Evolutionary conservation across 1,140 invertebrate genomes (phyloP).

Genomic region (Amyelois transitella): DNA sequence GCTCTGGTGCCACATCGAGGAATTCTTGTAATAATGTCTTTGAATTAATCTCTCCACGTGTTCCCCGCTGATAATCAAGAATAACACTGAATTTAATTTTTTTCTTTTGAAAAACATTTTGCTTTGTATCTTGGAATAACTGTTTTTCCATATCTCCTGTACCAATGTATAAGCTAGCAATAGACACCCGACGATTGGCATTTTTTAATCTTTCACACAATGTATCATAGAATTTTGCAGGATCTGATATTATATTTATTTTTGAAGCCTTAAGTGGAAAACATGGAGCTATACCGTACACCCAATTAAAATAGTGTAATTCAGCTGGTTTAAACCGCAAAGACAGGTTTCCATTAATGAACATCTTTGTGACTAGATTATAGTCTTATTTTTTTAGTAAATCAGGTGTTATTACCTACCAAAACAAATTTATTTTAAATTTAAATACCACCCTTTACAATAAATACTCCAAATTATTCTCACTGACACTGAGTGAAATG

Average conservation of each 20-base stretch:
- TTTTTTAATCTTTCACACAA: constrained; percentile 81
- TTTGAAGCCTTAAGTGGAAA: constrained; percentile 82
- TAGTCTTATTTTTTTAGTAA: background rate
- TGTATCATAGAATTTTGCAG: constrained; percentile 83
- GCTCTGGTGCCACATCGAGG: constrained; percentile 70
- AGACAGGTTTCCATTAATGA: constrained; percentile 35
- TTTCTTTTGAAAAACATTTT: constrained; percentile 71
- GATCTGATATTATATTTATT: constrained; percentile 83
- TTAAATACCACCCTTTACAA: too few species aligned
- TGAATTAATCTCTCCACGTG: constrained; percentile 86
- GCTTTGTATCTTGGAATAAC: constrained; percentile 80
- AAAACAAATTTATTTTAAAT: too few species aligned
- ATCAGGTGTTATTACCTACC: background rate
- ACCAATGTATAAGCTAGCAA: constrained; percentile 96
- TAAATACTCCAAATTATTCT: too few species aligned
- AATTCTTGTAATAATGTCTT: constrained; percentile 85
- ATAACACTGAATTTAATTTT: constrained; percentile 88
- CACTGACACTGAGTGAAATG: too few species aligned
- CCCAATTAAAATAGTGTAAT: constrained; percentile 77
- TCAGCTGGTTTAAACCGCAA: constrained; percentile 52
- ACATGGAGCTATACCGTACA: constrained; percentile 80
- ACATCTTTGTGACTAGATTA: constrained; percentile 14
- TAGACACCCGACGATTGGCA: constrained; percentile 86
- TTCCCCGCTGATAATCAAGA: constrained; percentile 93
- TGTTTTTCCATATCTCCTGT: constrained; percentile 89